Base-by-base conservation (phyloP, 2,888 invertebrate species). In the Nomada fabriciana region DNA sequence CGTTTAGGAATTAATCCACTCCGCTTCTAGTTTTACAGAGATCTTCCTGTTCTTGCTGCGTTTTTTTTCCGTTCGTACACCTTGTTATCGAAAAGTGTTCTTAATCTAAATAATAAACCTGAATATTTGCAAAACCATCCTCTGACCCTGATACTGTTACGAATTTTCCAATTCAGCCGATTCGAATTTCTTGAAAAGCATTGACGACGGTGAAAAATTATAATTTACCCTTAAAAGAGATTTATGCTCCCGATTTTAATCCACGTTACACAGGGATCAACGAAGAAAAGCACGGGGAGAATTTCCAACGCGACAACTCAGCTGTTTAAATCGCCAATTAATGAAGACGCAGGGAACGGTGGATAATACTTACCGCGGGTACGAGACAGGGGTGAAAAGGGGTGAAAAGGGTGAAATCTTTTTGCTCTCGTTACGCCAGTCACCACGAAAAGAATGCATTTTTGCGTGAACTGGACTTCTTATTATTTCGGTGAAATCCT, bases 401-500 rank as follows among this genome's bases (percentile, higher is more conserved):
- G 57, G 29, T 50, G 25, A 50, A 47, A 23, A 57, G 53, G 67
- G n/a, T 42, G 47, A 42, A n/a, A 4, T 64, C 42, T 59, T 47
- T 71, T 76, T 63, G 52, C 36, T 55, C 64, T 42, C 20, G 52
- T 63, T 36, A 59, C 53, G 43, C 25, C 60, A 63, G 43, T 11
- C 60, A 65, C 47, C 42, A 47, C 23, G 76, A 11, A 64, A 65
- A 80, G 80, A 81, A 83, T 82, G 77, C 73, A 80, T 80, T 60
- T 73, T 65, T 53, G 60, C 76, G 52, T n/a, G 59, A 57, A 23
- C n/a, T 18, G 63, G 76, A 64, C 65, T 74, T 81, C 78, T 86
- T 77, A 80, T 88, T 88, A 89, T 89, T 89, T 85, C 82, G 80
- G 59, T 60, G 69, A 71, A 67, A 79, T 80, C 72, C 81, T 79